Evolutionary conservation across 1,140 invertebrate genomes (phyloP), one percentile per base, ranked within the genome.

Genomic region (Asbolus verrucosus): DNA sequence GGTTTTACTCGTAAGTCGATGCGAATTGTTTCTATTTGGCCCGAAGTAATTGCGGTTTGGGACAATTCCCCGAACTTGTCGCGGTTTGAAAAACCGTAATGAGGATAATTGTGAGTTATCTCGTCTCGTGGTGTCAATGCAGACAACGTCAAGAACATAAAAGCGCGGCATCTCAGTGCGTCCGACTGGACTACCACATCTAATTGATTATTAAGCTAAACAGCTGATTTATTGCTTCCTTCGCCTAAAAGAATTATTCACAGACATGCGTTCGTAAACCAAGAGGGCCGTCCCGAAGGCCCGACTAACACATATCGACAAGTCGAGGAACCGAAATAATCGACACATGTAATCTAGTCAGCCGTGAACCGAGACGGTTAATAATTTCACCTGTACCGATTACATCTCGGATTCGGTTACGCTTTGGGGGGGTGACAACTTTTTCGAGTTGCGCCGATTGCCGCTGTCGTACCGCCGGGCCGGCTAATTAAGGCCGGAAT

Each of bases 291-390:
- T n/a, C n/a, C n/a, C n/a, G n/a, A n/a, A n/a, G n/a, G n/a, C n/a
- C n/a, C n/a, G n/a, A n/a, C n/a, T n/a, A n/a, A n/a, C n/a, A n/a
- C n/a, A n/a, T n/a, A 71, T 16, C 67, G 76, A 77, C 72, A 74
- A 69, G 39, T 63, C 61, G 65, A 24, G 43, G 74, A 62, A 74
- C 73, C 73, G 74, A 67, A 70, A 77, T 77, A 77, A 77, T 77
- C 72, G 76, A 77, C 76, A 77, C 71, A 76, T 77, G 76, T 77
- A 77, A 77, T 73, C 71, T 71, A 67, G 74, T 77, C 76, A 73
- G 60, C 59, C 72, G 71, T 75, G 41, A 73, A 71, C 14, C 59
- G 31, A 14, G 36, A 65, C 19, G 19, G 8, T 27, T 27, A 54
- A 27, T 27, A 50, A 50, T 68, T 41, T 68, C 43, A 31, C 43